These are phyloP conservation scores for Bubalus kerabau DNA, from an alignment of 2,113 vertebrate species.

Conservation along the genomic window DNA sequence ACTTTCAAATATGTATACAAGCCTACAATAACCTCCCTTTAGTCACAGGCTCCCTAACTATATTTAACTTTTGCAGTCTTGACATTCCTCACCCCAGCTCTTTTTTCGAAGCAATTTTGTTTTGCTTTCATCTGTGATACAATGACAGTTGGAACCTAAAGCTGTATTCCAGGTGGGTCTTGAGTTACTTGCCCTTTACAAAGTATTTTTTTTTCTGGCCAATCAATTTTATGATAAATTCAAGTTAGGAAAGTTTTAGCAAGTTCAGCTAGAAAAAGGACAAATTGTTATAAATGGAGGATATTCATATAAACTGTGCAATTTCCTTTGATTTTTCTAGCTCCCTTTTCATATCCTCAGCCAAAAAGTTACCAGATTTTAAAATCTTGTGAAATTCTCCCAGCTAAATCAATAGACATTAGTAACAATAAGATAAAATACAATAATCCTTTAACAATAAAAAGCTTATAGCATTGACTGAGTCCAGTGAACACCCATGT, in stretches of 20 bases:
- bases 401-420: conserved; percentile 3
- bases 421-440: not conserved
- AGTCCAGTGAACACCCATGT: not conserved
- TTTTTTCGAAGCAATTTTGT: not conserved
- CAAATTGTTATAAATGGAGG: conserved; percentile 8
- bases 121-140: conserved; percentile 44
- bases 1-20: not conserved
- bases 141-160: conserved; percentile 16
- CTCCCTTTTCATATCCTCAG: not conserved
- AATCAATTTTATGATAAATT: conserved; percentile 44
- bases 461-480: not conserved
- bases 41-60: not conserved
- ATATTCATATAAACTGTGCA: not conserved
- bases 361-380: conserved; percentile 35
- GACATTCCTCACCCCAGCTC: not conserved
- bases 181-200: conserved; percentile 6
- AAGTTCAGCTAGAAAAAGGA: conserved; percentile 9
- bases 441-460: not conserved
- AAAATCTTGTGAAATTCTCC: conserved; percentile 19
- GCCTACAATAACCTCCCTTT: not conserved
- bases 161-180: not conserved
- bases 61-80: conserved; percentile 36
- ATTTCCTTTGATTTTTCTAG: conserved; percentile 37
- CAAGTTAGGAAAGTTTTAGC: conserved; percentile 28
- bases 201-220: not conserved